A percentile compares a stretch with the other conserved stretches of the same genome.
These are phyloP conservation scores for Apis laboriosa DNA, from an alignment of 1,140 invertebrate genomes.

Conservation along the genomic window DNA sequence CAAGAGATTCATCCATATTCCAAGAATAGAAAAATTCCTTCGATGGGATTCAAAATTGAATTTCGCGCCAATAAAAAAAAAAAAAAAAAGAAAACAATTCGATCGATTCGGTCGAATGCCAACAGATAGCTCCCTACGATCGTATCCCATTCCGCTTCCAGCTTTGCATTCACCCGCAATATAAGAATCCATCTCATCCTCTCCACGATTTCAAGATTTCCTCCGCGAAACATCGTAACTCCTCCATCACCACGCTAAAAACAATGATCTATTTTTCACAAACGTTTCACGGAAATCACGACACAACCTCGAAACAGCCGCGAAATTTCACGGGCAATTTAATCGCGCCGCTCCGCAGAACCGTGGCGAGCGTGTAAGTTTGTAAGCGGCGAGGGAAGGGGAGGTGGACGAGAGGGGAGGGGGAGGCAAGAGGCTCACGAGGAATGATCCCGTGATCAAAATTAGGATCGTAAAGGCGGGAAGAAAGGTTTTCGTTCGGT, in stretches of 20 bases:
- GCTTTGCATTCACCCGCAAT: neutral
- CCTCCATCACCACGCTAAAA: neutral
- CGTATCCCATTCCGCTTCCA: neutral
- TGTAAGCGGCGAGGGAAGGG: neutral
- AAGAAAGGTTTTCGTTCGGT: slow-evolving; percentile 25
- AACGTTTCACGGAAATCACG: slow-evolving; percentile 2
- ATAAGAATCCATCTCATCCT: neutral
- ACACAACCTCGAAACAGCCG: neutral
- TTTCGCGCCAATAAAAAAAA: no score
- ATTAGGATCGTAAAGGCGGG: slow-evolving; percentile 41
- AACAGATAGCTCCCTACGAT: no score
- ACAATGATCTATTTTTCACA: slow-evolving; percentile 11
- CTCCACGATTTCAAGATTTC: neutral
- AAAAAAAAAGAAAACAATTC: no score
- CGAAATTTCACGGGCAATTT: slow-evolving; percentile 37
- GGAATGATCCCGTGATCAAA: slow-evolving; percentile 39
- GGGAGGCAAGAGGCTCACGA: neutral
- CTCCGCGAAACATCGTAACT: neutral
- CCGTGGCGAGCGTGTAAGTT: no score
- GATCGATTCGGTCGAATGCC: no score
- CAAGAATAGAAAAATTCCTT: no score
- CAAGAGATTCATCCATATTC: no score
- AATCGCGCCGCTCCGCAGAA: slow-evolving; percentile 9
- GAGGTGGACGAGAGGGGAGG: no score
- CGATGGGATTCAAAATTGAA: no score